Evolutionary conservation across 2,888 invertebrate genomes (phyloP).

Genomic region (Monopis laevigella): DNA sequence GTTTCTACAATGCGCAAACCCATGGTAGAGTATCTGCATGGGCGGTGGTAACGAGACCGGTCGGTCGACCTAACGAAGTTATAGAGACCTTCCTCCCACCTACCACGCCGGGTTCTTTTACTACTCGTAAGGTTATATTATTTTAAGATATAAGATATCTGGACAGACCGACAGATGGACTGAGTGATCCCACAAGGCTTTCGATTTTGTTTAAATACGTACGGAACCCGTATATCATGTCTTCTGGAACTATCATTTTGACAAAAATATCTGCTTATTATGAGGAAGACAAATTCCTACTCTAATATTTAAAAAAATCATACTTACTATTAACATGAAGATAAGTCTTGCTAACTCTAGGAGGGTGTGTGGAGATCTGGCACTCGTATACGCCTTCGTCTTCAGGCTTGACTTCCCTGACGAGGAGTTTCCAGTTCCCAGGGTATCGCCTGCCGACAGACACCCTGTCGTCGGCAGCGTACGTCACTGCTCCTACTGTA

Average conservation of each 20-base stretch:
- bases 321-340: constrained; percentile 73
- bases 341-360: constrained; percentile 72
- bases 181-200: too few species aligned
- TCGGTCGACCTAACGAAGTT: too few species aligned
- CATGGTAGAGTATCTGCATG: too few species aligned
- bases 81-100: too few species aligned
- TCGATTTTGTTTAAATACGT: too few species aligned
- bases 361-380: constrained; percentile 78
- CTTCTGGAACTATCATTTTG: background rate
- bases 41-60: too few species aligned
- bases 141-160: too few species aligned
- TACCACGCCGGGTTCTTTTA: too few species aligned
- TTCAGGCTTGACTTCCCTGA: constrained; percentile 72
- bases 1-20: too few species aligned
- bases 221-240: too few species aligned
- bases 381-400: constrained; percentile 77
- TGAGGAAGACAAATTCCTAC: background rate
- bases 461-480: constrained; percentile 73
- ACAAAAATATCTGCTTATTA: background rate
- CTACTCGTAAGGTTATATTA: too few species aligned
- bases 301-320: background rate
- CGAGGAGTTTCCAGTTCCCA: constrained; percentile 71
- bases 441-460: constrained; percentile 71
- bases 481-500: constrained; percentile 74
- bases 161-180: too few species aligned